These are phyloP conservation scores for Copsychus sechellarum DNA, from an alignment of 2,113 vertebrate species.

Conservation along the genomic window DNA sequence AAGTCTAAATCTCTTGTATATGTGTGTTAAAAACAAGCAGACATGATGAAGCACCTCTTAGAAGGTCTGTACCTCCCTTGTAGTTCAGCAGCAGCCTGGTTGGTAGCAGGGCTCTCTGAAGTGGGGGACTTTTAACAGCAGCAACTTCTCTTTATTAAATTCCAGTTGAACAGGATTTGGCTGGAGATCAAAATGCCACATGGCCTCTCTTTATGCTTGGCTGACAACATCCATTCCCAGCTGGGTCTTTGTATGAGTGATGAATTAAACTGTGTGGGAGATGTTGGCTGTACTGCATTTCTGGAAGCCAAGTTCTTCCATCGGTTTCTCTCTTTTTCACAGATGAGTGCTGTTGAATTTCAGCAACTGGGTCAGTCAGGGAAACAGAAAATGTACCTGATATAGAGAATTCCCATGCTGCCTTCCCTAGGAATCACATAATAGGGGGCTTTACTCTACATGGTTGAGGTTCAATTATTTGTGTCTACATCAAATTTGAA, in stretches of 20 bases:
- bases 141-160: background rate
- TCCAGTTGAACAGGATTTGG: constrained; percentile 24
- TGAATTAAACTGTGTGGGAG: constrained; percentile 52
- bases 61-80: background rate
- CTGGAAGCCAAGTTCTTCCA: constrained; percentile 26
- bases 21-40: background rate
- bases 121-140: background rate
- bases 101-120: background rate
- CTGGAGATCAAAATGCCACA: constrained; percentile 44
- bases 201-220: constrained; percentile 42
- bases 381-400: background rate
- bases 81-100: background rate
- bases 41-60: background rate
- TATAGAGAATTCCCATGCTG: background rate
- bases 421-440: background rate
- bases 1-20: background rate
- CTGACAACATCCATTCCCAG: constrained; percentile 49
- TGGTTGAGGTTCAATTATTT: background rate
- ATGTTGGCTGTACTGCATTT: constrained; percentile 10
- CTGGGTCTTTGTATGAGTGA: constrained; percentile 44
- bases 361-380: background rate
- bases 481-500: background rate
- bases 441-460: background rate
- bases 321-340: constrained; percentile 6
- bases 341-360: constrained; percentile 42